Evolutionary conservation across 2,797 vertebrate genomes (phyloP), one percentile per base, ranked within the genome.

Genomic region (Thalassophryne amazonica): DNA sequence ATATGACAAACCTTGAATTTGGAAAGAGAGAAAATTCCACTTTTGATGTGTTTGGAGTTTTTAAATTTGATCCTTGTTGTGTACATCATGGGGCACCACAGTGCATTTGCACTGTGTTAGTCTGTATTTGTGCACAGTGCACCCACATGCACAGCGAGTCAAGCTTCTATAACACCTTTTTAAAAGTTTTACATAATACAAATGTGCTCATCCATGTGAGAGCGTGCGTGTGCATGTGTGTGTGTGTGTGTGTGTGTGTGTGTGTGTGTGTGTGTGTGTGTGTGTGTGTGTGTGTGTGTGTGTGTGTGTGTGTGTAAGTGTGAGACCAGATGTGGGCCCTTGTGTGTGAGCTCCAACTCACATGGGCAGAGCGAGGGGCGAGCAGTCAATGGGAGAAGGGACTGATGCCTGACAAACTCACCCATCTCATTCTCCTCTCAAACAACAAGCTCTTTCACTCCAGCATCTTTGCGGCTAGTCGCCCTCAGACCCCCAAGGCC

Each of bases 391-490:
- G 73, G 81, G 76, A 79, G 80, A 78, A 61, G 71, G 74, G 64
- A 80, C 69, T 73, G 79, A 78, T 78, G 78, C 78, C 81, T 66
- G 36, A 84, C 85, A 80, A 87, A 81, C 86, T 85, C 69, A 15
- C 74, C 54, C 78, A 69, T 88, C 85, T 90, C 82, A 66, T 69
- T 83, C 83, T 85, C 73, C 73, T 57, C 87, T 91, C 57, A 64
- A 83, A 89, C 89, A 91, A 89, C 76, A 40, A 60, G 68, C 79
- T 66, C 88, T 90, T 91, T 91, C 86, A 91, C 90, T 86, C 75
- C 36, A 71, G 71, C 87, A 75, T 82, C 86, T 83, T 69, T 74
- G 73, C 68, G 61, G 73, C 81, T 61, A 72, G 66, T 84, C 69
- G 21, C 69, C 86, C 84, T 53, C 78, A 69, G 62, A 76, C 76